Conservation (phyloP, 2,888 invertebrate species). For the Litoditis marina region DNA sequence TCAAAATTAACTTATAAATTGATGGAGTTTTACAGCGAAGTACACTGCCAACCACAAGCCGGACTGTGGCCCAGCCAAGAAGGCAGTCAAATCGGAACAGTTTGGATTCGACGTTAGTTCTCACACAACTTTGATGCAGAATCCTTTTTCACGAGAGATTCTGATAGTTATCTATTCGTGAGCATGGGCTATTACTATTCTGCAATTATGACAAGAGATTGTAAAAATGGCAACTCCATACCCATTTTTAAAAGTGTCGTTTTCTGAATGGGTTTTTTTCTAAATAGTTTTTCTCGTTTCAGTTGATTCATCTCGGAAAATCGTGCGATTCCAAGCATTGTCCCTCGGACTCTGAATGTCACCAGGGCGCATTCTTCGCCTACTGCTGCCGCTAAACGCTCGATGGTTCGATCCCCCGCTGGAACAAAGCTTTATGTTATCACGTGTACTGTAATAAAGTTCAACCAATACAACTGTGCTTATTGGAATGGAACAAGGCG, state of each 20-base stretch:
- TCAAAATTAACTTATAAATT: no score
- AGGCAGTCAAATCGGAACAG: conserved; percentile 12
- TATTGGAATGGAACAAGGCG: no score
- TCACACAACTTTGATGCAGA: not conserved
- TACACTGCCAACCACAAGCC: conserved; percentile 24
- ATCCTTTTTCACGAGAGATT: no score
- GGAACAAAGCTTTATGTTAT: conserved; percentile 12
- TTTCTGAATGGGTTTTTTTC: no score
- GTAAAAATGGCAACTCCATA: no score
- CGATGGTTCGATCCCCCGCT: not conserved
- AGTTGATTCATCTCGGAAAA: conserved; percentile 27
- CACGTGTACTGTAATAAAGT: conserved; percentile 17
- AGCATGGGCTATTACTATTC: no score
- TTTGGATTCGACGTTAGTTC: conserved; percentile 16
- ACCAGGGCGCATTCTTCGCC: conserved; percentile 29
- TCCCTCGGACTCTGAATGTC: conserved; percentile 24
- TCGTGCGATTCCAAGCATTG: conserved; percentile 31
- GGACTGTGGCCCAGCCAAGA: conserved; percentile 28
- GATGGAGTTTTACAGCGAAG: conserved; percentile 11
- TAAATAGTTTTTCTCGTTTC: not conserved
- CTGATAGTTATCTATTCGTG: no score
- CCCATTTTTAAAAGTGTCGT: no score
- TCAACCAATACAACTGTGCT: no score
- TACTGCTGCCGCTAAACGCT: conserved; percentile 32
- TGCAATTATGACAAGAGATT: no score